Conservation (phyloP, 1,140 invertebrate genomes). For the Dufourea novaeangliae region DNA sequence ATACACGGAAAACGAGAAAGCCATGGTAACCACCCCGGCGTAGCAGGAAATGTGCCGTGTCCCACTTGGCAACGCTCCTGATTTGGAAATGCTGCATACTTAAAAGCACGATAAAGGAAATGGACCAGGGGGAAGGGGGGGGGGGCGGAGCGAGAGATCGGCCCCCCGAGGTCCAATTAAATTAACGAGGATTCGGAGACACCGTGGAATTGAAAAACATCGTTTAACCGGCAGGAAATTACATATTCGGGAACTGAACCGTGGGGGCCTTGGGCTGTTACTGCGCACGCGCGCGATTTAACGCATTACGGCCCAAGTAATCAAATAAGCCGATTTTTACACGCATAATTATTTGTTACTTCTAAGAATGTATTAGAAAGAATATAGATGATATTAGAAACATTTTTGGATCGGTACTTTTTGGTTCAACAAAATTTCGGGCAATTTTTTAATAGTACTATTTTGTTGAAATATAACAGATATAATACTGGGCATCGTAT, state of each 20-base stretch:
- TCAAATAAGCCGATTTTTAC: too few species aligned
- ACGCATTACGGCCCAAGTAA: too few species aligned
- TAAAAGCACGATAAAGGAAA: conserved; percentile 37
- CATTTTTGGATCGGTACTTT: too few species aligned
- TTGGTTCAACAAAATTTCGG: too few species aligned
- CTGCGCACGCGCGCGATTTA: too few species aligned
- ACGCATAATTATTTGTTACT: too few species aligned
- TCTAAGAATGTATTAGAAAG: too few species aligned
- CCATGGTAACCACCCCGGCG: conserved; percentile 6
- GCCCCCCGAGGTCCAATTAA: conserved; percentile 24
- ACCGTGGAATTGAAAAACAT: conserved; percentile 17
- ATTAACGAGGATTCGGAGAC: conserved; percentile 19
- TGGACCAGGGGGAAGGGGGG: not conserved
- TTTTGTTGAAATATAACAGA: too few species aligned
- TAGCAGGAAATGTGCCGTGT: conserved; percentile 36
- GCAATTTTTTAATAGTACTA: too few species aligned
- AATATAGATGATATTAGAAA: too few species aligned
- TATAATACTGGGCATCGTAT: too few species aligned
- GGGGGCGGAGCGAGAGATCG: not conserved
- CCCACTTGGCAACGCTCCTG: conserved; percentile 39
- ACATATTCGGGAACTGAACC: not conserved
- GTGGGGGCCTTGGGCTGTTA: too few species aligned
- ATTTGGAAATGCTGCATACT: conserved; percentile 45
- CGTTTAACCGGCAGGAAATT: conserved; percentile 22
- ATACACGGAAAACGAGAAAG: conserved; percentile 5